Conservation (phyloP, 2,113 vertebrate species). For the Conger conger region DNA sequence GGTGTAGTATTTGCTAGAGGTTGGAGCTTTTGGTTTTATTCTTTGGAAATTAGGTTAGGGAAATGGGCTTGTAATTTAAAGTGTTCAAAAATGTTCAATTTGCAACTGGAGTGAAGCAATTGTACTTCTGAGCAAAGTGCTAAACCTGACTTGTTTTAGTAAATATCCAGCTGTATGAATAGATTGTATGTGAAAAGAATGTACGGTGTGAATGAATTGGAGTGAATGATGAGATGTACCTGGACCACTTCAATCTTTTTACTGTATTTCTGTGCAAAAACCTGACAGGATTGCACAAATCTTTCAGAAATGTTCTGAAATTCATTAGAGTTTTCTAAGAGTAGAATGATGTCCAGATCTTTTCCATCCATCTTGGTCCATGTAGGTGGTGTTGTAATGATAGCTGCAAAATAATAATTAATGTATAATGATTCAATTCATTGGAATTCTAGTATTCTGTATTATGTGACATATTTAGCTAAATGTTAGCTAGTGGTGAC, state of each 20-base stretch:
- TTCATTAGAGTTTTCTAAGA: conserved; percentile 38
- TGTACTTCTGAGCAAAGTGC: background rate
- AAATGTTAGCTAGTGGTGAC: too few relatives aligned
- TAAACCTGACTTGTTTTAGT: background rate
- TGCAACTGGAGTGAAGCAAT: background rate
- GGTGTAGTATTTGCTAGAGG: background rate
- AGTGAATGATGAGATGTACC: conserved; percentile 33
- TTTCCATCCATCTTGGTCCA: conserved; percentile 49
- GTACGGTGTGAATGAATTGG: too few relatives aligned
- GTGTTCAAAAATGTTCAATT: background rate
- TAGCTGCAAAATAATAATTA: conserved; percentile 38
- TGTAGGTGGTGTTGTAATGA: conserved; percentile 48
- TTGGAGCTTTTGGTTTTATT: background rate
- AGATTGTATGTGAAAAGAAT: too few relatives aligned
- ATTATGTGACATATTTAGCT: too few relatives aligned
- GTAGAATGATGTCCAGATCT: conserved; percentile 30
- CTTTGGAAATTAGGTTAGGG: background rate
- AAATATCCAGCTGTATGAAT: background rate
- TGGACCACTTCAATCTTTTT: conserved; percentile 41
- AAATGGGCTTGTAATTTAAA: background rate
- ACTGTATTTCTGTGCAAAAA: background rate
- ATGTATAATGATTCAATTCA: background rate
- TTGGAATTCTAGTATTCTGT: background rate
- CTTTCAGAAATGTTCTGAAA: conserved; percentile 43
- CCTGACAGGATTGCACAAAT: conserved; percentile 40